These are phyloP conservation scores for Epinephelus coioides DNA, from an alignment of 2,797 vertebrate species.

Conservation along the genomic window DNA sequence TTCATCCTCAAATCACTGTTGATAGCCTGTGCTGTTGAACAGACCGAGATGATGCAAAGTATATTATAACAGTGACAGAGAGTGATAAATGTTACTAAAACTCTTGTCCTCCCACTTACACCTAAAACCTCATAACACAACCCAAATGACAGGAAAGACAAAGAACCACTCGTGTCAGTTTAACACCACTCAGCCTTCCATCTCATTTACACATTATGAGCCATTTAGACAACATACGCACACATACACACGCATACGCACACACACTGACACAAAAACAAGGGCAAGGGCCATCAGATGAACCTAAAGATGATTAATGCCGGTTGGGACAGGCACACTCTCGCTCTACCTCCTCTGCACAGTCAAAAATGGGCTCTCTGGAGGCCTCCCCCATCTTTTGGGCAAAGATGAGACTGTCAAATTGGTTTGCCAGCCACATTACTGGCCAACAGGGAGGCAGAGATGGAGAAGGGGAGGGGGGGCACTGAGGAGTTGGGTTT, in stretches of 20 bases:
- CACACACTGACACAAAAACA: constrained; percentile 62
- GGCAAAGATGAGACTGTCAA: constrained; percentile 97
- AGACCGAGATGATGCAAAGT: constrained; percentile 29
- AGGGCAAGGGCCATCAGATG: constrained; percentile 91
- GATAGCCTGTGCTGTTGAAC: constrained; percentile 7
- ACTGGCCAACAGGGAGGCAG: constrained; percentile 90
- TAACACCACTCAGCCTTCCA: constrained; percentile 91
- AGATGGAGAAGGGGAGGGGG: constrained; percentile 39
- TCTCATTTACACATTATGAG: constrained; percentile 91
- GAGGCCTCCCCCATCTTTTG: constrained; percentile 92
- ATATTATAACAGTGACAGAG: constrained; percentile 56
- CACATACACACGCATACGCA: background rate
- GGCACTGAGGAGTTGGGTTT: constrained; percentile 83
- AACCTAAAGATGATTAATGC: constrained; percentile 97
- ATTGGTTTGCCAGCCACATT: constrained; percentile 98
- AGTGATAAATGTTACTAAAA: constrained; percentile 75
- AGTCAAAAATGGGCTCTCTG: constrained; percentile 92
- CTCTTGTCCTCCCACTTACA: constrained; percentile 79
- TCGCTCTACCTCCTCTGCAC: constrained; percentile 92
- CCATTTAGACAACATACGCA: constrained; percentile 91
- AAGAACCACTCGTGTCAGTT: constrained; percentile 87
- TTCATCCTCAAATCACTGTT: constrained; percentile 24
- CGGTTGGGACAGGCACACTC: constrained; percentile 89
- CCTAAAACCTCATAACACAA: constrained; percentile 78
- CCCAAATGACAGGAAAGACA: constrained; percentile 80